A percentile compares a stretch with the other conserved stretches of the same genome.
These are phyloP conservation scores for Narcine bancroftii DNA, from an alignment of 2,113 vertebrate species.

Conservation along the genomic window DNA sequence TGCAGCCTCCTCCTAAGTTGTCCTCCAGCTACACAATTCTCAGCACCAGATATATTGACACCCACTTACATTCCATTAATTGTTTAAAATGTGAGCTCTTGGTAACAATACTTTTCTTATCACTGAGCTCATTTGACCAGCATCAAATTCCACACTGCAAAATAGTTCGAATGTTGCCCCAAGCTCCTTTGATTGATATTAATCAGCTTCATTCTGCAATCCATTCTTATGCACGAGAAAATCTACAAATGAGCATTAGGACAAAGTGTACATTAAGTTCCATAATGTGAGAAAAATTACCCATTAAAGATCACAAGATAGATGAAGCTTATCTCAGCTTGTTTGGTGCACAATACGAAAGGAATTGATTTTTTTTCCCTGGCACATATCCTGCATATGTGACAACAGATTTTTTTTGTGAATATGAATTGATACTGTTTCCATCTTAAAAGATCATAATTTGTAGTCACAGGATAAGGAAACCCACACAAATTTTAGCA, in stretches of 20 bases:
- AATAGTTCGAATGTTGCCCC: not conserved
- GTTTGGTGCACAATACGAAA: not conserved
- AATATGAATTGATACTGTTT: not conserved
- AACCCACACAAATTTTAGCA: not conserved
- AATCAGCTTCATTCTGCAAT: constrained; percentile 51
- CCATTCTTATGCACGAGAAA: constrained; percentile 51
- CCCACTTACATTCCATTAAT: no score
- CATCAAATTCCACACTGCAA: not conserved
- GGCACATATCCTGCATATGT: not conserved
- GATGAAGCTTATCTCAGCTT: constrained; percentile 49
- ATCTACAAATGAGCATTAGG: constrained; percentile 44
- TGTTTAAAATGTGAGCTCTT: not conserved
- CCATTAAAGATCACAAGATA: constrained; percentile 49
- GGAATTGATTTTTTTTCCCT: not conserved
- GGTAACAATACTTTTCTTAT: no score
- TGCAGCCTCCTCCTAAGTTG: not conserved
- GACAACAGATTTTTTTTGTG: not conserved
- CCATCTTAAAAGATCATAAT: not conserved
- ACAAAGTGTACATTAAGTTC: constrained; percentile 49
- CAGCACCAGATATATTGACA: no score
- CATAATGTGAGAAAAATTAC: constrained; percentile 51
- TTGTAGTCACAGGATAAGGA: not conserved
- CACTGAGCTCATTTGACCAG: not conserved
- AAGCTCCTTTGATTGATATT: constrained; percentile 43
- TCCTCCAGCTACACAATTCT: not conserved